Conservation (phyloP, 2,113 vertebrate species). For the Brachyistius frenatus region DNA sequence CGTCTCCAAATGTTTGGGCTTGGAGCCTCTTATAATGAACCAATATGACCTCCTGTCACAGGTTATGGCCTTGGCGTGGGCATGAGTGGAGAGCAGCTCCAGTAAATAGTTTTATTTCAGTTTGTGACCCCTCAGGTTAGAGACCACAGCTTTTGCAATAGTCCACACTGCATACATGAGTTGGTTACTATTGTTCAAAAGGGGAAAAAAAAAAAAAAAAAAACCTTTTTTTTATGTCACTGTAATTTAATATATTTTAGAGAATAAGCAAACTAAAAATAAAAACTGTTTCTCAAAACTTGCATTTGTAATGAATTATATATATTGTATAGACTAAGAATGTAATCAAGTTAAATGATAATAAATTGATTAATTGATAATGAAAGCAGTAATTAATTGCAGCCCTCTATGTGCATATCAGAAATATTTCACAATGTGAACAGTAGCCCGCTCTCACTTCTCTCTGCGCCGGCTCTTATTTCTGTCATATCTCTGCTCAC, state of each 20-base stretch:
- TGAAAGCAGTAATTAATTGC: conserved; percentile 24
- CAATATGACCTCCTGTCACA: not conserved
- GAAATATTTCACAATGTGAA: conserved; percentile 31
- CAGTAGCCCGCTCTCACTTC: conserved; percentile 44
- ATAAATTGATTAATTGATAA: not conserved
- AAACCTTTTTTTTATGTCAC: not conserved
- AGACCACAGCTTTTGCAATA: not conserved
- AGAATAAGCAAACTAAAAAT: not conserved
- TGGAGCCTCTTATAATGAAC: not conserved
- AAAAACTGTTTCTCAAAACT: not conserved
- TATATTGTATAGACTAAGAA: not conserved
- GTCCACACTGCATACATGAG: not conserved
- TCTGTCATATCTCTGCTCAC: conserved; percentile 42
- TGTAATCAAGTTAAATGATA: not conserved
- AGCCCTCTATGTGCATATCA: conserved; percentile 1
- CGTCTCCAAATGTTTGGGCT: not conserved
- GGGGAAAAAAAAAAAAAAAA: not conserved
- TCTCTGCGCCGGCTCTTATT: conserved; percentile 42
- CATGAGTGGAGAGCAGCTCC: not conserved
- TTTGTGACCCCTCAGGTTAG: not conserved
- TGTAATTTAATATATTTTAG: not conserved
- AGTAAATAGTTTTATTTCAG: not conserved
- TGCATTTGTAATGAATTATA: not conserved
- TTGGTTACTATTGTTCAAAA: conserved; percentile 2
- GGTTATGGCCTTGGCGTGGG: not conserved